A percentile compares a stretch with the other conserved stretches of the same genome.
Conservation (phyloP, 2,797 vertebrate genomes). For the Momotus momota region DNA sequence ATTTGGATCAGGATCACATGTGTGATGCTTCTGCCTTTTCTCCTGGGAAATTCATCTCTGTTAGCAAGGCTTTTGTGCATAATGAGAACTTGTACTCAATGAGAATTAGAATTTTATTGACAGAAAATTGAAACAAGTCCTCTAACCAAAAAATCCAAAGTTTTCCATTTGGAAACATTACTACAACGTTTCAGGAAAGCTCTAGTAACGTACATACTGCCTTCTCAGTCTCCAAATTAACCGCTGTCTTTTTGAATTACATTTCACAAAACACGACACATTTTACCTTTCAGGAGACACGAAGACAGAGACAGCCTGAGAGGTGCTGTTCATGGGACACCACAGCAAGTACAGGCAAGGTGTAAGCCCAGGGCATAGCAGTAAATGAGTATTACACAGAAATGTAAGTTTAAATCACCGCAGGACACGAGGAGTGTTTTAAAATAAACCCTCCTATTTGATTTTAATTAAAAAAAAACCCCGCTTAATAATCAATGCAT, state of each 20-base stretch:
- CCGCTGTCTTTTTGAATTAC: not conserved
- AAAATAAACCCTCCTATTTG: not conserved
- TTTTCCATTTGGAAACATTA: not conserved
- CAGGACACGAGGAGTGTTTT: not conserved
- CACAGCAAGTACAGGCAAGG: not conserved
- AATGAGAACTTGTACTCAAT: not conserved
- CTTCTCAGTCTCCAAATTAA: not conserved
- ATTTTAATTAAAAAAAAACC: not conserved
- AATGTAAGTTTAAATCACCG: not conserved
- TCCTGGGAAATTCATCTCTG: not conserved
- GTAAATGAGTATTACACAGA: not conserved
- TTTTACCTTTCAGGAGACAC: not conserved
- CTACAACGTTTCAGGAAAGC: not conserved
- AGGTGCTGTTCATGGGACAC: not conserved
- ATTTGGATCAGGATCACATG: not conserved
- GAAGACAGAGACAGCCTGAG: not conserved
- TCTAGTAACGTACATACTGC: not conserved
- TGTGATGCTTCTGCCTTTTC: not conserved
- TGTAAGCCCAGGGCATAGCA: not conserved
- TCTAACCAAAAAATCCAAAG: not conserved
- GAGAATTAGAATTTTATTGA: not conserved
- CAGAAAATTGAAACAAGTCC: not conserved
- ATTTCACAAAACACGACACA: fast-evolving
- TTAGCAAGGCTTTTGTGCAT: not conserved
- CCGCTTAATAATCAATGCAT: not conserved